Conservation (phyloP, 2,888 invertebrate genomes). For the Sinotaia quadrata region DNA sequence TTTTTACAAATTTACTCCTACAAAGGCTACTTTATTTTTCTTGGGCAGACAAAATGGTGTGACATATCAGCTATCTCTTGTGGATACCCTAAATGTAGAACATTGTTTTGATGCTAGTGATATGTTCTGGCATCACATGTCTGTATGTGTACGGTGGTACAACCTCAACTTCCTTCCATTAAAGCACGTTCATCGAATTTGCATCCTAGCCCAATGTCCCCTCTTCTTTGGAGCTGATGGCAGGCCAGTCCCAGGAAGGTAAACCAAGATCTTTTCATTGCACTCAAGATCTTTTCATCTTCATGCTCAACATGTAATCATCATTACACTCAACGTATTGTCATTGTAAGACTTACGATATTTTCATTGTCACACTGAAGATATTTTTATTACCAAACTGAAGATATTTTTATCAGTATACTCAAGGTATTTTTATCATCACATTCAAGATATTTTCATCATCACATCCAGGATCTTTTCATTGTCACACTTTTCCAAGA, state of each 20-base stretch:
- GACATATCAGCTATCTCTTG: constrained; percentile 54
- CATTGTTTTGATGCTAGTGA: constrained; percentile 46
- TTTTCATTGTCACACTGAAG: too few relatives aligned
- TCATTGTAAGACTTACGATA: too few relatives aligned
- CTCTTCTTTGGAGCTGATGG: constrained; percentile 63
- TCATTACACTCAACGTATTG: too few relatives aligned
- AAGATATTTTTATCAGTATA: background rate
- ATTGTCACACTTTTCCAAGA: background rate
- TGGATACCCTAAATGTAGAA: constrained; percentile 50
- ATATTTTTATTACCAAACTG: background rate
- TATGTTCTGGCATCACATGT: constrained; percentile 56
- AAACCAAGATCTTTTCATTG: background rate
- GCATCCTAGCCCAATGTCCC: constrained; percentile 62
- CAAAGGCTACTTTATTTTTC: too few relatives aligned
- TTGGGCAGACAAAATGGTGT: constrained; percentile 50
- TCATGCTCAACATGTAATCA: too few relatives aligned
- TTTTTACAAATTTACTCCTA: too few relatives aligned
- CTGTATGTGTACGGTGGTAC: constrained; percentile 60
- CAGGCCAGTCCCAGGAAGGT: constrained; percentile 59
- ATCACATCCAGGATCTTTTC: background rate
- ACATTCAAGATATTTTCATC: background rate
- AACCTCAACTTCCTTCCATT: constrained; percentile 51
- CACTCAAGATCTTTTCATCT: too few relatives aligned
- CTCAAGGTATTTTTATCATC: background rate
- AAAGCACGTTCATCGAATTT: constrained; percentile 45